Base-by-base conservation (phyloP, 2,113 vertebrate genomes). In the Phylloscopus whistleri region DNA sequence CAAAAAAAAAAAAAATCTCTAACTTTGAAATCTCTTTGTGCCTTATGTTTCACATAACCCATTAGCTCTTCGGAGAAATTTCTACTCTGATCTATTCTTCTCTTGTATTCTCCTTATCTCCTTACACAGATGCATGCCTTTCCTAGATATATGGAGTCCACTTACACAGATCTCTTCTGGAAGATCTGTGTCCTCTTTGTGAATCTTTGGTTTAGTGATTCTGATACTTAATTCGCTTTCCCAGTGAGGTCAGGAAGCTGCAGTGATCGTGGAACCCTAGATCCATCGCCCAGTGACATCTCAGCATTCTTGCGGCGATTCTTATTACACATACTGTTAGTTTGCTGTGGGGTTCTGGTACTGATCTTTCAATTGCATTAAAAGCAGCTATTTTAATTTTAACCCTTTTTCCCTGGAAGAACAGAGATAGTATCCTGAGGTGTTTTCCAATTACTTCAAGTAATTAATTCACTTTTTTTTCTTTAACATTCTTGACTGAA, bases 331-430 rank as follows among this genome's bases (percentile, higher is more conserved):
- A 49, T 78, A 26, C 37, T 79, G 11, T 92, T 94, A 77, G 86
- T 92, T 87, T 89, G 74, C 90, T 4, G 0, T 74, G 69, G 73
- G 52, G 49, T 78, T 77, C 58, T 84, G 26, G 23, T 90, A 73
- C 43, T 94, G 90, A 87, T 93, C 80, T 86, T 95, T 59, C 44
- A 53, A 53, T 69, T 44, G 24, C 53, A 84, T 94, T 90, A 87
- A 83, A 92, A 91, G 59, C 22, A 46, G 43, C 37, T 89, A 20
- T 24, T 70, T 96, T 78, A 75, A 82, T 74, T 89, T 94, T 79
- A 90, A 84, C 56, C 56, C 46, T 76, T 82, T 76, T 87, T 73
- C 20, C 53, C 60, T 81, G 48, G 33, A 92, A 94, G 72, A 88
- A 62, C 63, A 64, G 59, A 68, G 77, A 30, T 67, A 22, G 9